phyloP scores from a whole-genome alignment of 2,888 invertebrate genomes.

The Microctonus brassicae region DNA sequence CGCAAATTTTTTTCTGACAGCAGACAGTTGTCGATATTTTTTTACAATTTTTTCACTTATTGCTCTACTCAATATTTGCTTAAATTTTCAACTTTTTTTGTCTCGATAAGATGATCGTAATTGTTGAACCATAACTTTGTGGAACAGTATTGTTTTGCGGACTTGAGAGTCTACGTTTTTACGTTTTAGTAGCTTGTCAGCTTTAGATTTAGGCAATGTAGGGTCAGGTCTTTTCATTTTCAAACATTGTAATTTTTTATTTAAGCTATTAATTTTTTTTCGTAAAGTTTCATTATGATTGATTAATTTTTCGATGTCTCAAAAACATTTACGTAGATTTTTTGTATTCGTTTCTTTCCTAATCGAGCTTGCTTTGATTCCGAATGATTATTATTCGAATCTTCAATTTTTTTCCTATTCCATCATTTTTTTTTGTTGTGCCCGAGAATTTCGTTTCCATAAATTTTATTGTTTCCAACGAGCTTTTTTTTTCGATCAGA shows the following conservation, averaged over 20 bases:
- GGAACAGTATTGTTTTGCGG: constrained; percentile 27
- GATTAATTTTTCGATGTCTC: constrained; percentile 33
- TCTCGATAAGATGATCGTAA: constrained; percentile 30
- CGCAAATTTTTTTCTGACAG: constrained; percentile 24
- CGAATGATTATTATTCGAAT: constrained; percentile 21
- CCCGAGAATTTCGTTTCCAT: constrained; percentile 25
- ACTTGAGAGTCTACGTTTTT: constrained; percentile 20
- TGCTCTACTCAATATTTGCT: constrained; percentile 37
- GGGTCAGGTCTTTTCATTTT: constrained; percentile 7
- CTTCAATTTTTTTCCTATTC: neutral
- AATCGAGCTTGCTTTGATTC: constrained; percentile 32
- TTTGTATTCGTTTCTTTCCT: constrained; percentile 25
- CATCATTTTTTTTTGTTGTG: constrained; percentile 17
- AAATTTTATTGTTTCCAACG: constrained; percentile 35
- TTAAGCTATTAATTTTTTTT: constrained; percentile 17
- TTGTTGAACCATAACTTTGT: constrained; percentile 29
- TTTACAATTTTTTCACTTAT: constrained; percentile 35
- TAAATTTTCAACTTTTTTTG: constrained; percentile 30
- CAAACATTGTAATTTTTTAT: constrained; percentile 25
- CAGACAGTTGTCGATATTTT: constrained; percentile 37
- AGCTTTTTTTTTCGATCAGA: constrained; percentile 34
- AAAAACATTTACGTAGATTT: constrained; percentile 35
- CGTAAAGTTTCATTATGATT: constrained; percentile 18
- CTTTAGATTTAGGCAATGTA: constrained; percentile 19
- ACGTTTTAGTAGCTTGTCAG: constrained; percentile 26